Conservation (phyloP, 2,113 vertebrate genomes). For the Chrysochloris asiatica region DNA sequence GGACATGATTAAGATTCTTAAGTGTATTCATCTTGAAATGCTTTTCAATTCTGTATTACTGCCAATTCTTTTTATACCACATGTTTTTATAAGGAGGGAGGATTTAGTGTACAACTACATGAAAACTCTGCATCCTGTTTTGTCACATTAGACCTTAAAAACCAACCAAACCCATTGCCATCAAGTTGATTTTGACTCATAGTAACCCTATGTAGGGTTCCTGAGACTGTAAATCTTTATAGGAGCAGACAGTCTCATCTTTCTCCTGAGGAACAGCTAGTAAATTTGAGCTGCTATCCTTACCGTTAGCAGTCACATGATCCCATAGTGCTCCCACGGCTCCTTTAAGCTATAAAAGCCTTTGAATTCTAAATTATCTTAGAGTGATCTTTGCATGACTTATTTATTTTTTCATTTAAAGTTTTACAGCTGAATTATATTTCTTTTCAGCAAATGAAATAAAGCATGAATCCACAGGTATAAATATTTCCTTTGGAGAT, state of each 20-base stretch:
- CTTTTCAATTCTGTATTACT: conserved; percentile 10
- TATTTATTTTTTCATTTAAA: conserved; percentile 50
- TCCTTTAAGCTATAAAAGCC: neutral
- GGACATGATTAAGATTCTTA: conserved; percentile 26
- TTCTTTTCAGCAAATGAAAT: conserved; percentile 77
- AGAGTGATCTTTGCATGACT: conserved; percentile 59
- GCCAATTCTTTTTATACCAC: conserved; percentile 31
- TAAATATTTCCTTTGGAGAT: conserved; percentile 68
- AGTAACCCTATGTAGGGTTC: too few relatives aligned
- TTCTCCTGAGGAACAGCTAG: too few relatives aligned
- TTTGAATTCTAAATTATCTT: conserved; percentile 60
- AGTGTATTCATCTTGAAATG: conserved; percentile 36
- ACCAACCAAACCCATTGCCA: too few relatives aligned
- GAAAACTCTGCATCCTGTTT: conserved; percentile 48
- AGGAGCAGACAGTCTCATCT: too few relatives aligned
- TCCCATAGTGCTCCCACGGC: too few relatives aligned
- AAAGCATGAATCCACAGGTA: conserved; percentile 58
- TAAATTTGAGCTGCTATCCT: too few relatives aligned
- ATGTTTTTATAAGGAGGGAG: conserved; percentile 14
- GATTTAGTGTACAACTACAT: conserved; percentile 37
- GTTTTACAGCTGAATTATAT: conserved; percentile 61
- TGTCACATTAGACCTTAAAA: conserved; percentile 58
- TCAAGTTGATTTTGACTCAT: too few relatives aligned
- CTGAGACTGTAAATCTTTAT: too few relatives aligned
- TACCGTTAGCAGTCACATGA: too few relatives aligned